Evolutionary conservation across 2,888 invertebrate species (phyloP).

Genomic region (Conus canariensis): DNA sequence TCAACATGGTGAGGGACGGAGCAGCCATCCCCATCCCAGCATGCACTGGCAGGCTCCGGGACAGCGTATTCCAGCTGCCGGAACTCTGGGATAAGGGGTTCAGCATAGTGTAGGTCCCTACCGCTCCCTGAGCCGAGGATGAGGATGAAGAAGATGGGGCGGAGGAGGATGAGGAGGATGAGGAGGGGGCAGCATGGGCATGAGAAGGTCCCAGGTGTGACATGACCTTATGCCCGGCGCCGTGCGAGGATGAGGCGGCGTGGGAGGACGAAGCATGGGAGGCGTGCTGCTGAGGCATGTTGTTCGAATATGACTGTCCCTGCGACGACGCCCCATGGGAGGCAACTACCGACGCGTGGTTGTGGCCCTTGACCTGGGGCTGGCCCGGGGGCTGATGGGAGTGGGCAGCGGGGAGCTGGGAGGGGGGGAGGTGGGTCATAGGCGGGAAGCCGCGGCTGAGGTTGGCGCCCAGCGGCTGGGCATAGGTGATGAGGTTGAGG

Average conservation of each 20-base stretch:
- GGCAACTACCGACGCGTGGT: background rate
- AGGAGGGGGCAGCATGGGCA: background rate
- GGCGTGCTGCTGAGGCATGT: background rate
- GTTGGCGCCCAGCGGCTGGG: conserved; percentile 38
- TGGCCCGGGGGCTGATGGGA: background rate
- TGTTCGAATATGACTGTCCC: background rate
- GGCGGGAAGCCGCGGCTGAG: conserved; percentile 35
- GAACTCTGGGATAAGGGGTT: background rate
- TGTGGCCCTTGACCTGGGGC: background rate
- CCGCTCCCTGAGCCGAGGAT: background rate
- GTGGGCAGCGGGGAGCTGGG: background rate
- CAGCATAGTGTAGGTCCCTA: background rate
- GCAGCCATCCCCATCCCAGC: background rate
- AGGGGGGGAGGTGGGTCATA: conserved; percentile 34
- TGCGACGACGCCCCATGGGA: background rate
- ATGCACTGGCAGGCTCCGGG: background rate
- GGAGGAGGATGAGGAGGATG: background rate
- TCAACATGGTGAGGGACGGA: background rate
- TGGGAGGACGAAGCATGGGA: background rate
- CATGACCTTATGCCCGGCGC: background rate
- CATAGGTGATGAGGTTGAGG: conserved; percentile 36
- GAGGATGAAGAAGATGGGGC: background rate
- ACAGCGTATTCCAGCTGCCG: background rate
- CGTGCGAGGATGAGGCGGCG: background rate
- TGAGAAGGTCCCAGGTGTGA: background rate